These are phyloP conservation scores for Boloria euphrosyne DNA, from an alignment of 2,888 invertebrate genomes.

Conservation along the genomic window DNA sequence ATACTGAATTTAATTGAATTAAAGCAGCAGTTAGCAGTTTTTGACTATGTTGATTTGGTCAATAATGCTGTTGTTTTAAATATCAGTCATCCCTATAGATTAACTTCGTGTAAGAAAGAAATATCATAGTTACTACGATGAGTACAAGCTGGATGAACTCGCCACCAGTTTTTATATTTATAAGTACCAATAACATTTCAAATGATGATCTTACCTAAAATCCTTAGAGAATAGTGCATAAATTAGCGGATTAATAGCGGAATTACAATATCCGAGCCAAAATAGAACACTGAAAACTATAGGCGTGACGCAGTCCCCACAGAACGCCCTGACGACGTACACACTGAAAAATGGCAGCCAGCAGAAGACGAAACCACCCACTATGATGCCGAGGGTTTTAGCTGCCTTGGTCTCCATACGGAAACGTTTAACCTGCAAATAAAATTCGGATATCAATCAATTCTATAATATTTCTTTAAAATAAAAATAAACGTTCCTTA, in stretches of 20 bases:
- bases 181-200: neutral
- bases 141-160: too few relatives aligned
- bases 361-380: constrained; percentile 97
- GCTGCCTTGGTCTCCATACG: constrained; percentile 98
- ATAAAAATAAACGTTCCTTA: too few relatives aligned
- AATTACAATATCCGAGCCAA: constrained; percentile 99
- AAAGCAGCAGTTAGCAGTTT: too few relatives aligned
- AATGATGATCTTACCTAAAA: constrained; percentile 78
- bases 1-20: too few relatives aligned
- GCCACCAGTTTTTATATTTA: too few relatives aligned
- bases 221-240: constrained; percentile 97
- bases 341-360: constrained; percentile 99
- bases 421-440: constrained; percentile 89
- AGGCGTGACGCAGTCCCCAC: constrained; percentile 91
- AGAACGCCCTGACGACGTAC: constrained; percentile 94
- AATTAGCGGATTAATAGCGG: constrained; percentile 96
- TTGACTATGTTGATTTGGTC: too few relatives aligned
- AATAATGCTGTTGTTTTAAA: too few relatives aligned
- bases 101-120: too few relatives aligned
- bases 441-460: neutral
- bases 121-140: too few relatives aligned
- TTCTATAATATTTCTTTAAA: too few relatives aligned
- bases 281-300: constrained; percentile 95
- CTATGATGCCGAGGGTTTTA: constrained; percentile 97
- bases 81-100: too few relatives aligned